phyloP scores from a whole-genome alignment of 2,113 vertebrate genomes.

The Gymnogyps californianus region DNA sequence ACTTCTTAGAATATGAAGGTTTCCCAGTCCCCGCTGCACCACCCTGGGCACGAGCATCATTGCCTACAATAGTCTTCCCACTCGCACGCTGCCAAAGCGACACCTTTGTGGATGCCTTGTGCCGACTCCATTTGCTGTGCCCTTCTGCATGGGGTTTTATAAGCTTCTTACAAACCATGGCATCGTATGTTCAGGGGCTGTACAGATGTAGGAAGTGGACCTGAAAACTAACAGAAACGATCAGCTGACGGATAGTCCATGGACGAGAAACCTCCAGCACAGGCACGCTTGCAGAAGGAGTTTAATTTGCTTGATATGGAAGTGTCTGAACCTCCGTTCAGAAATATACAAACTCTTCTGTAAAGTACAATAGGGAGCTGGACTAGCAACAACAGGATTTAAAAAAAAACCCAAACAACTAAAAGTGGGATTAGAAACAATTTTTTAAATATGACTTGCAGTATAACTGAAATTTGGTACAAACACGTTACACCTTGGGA shows the following conservation, averaged over 20 bases:
- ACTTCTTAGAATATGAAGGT: not conserved
- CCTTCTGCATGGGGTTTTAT: not conserved
- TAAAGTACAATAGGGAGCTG: not conserved
- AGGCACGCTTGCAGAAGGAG: accelerated
- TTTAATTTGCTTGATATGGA: not conserved
- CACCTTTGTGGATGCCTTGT: not conserved
- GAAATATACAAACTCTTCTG: not conserved
- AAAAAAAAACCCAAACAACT: not conserved
- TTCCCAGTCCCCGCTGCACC: not conserved
- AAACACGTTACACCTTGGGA: not conserved
- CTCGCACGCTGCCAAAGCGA: accelerated
- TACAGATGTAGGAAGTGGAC: not conserved
- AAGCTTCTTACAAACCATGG: not conserved
- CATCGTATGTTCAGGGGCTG: not conserved
- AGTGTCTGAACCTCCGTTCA: not conserved
- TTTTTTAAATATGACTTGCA: not conserved
- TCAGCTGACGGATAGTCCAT: accelerated
- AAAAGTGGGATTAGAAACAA: not conserved
- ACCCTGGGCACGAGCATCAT: not conserved
- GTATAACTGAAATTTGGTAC: not conserved
- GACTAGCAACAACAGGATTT: not conserved
- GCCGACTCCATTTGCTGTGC: not conserved
- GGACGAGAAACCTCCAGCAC: not conserved
- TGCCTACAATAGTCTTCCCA: not conserved
- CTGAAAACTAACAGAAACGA: not conserved